Base-by-base conservation (phyloP, 2,113 vertebrate genomes). In the Apodemus sylvaticus region DNA sequence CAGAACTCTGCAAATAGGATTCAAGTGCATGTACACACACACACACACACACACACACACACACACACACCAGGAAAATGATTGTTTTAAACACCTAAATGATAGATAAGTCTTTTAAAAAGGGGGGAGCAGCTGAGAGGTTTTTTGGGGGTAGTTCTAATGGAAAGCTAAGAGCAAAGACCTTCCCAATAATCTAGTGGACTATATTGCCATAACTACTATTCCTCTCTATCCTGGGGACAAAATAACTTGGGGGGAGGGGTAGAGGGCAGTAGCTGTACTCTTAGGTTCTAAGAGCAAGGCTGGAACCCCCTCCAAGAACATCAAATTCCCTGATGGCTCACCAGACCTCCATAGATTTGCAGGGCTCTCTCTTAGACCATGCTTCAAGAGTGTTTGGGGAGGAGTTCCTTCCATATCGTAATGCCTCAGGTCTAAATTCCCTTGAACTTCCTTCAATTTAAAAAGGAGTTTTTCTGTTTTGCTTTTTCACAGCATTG, bases 1-100 rank as follows among this genome's bases (percentile, higher is more conserved):
- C 68, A 86, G 83, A 89, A 89, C 74, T 94, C 74, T 92, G 74
- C 64, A 95, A 94, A 79, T 86, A 94, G 53, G 60, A 93, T 29
- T 70, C 58, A 8, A 48, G 60, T 29, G 62, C 10, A 24, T 62
- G 60, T 62, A 73, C 34, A 79, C 74, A 86, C 58, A 36, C 24
- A 82, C 14, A 85, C 7, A n/a, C 20, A 71, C 39, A 58, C 26
- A 73, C 34, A 95, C 48, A 83, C 66, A 42, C 26, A 95, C 55
- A 76, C 42, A 62, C 29, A 74, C 48, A 48, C 51, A 55, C 45
- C 53, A 95, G 89, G 91, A 95, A 93, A 92, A 73, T 58, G 29
- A 81, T 19, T 91, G 48, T n/a, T 60, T 12, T 87, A 55, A 83
- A 45, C 24, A 82, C n/a, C 93, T 95, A 53, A 94, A 94, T 66